Evolutionary conservation across 2,113 vertebrate genomes (phyloP).

Genomic region (Sterrhoptilus dennistouni): DNA sequence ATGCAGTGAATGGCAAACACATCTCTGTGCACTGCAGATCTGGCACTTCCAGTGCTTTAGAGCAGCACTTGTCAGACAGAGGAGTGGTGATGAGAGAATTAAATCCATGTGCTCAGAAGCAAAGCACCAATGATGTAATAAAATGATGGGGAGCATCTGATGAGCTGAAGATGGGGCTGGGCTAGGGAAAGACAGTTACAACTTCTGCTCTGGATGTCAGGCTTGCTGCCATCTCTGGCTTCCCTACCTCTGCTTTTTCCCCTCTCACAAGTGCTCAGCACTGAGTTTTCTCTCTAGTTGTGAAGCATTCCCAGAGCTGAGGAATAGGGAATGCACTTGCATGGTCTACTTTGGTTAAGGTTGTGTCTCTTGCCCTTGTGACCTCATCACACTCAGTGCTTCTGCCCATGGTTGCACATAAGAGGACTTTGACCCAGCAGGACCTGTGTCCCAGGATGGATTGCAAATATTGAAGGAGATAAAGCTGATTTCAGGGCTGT

Average conservation of each 20-base stretch:
- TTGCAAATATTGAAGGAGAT: neutral
- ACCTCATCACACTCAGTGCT: too few species aligned
- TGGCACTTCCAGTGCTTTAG: neutral
- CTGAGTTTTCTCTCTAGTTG: neutral
- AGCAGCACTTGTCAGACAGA: neutral
- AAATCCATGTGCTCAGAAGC: constrained; percentile 7
- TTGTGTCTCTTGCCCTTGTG: neutral
- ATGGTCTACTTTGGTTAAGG: neutral
- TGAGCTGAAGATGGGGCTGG: neutral
- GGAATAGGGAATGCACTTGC: fast-evolving
- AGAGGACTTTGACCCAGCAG: neutral
- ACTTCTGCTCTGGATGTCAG: neutral
- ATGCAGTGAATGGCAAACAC: neutral
- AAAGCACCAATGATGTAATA: neutral
- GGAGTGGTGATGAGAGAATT: neutral
- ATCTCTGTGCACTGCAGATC: neutral
- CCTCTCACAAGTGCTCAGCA: neutral
- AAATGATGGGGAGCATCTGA: neutral
- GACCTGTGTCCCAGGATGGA: neutral
- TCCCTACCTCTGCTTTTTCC: neutral
- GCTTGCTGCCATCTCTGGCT: neutral
- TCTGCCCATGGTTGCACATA: neutral
- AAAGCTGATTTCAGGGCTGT: neutral
- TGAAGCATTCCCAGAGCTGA: neutral
- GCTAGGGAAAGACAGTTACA: neutral